Conservation (phyloP, 2,113 vertebrate species). For the Nanorana parkeri region DNA sequence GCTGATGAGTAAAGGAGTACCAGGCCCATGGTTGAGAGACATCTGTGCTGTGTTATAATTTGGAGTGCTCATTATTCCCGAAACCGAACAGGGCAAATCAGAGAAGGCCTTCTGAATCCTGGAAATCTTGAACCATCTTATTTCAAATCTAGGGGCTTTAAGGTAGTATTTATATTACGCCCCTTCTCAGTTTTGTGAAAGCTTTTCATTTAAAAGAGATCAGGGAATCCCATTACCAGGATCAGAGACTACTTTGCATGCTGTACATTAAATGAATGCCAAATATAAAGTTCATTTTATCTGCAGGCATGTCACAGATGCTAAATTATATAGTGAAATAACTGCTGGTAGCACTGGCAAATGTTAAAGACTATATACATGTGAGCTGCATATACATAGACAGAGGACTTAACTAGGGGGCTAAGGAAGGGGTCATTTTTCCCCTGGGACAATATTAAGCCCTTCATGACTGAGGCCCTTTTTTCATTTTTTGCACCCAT, state of each 20-base stretch:
- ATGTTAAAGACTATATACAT: too few relatives aligned
- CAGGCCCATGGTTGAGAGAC: not conserved
- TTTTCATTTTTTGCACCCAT: too few relatives aligned
- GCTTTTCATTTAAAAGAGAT: constrained; percentile 14
- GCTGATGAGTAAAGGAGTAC: not conserved
- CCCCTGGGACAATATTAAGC: too few relatives aligned
- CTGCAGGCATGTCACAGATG: not conserved
- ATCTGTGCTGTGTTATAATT: not conserved
- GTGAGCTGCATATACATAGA: too few relatives aligned
- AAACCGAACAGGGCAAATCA: not conserved
- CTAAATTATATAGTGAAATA: not conserved
- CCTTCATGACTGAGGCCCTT: too few relatives aligned
- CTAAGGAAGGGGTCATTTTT: too few relatives aligned
- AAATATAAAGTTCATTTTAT: not conserved
- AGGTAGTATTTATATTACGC: constrained; percentile 9
- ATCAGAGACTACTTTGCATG: not conserved
- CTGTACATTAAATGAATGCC: not conserved
- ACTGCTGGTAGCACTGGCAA: too few relatives aligned
- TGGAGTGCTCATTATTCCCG: not conserved
- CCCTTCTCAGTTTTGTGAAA: not conserved
- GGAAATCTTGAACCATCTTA: not conserved
- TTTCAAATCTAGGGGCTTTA: constrained; percentile 12
- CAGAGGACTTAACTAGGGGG: too few relatives aligned
- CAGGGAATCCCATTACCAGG: not conserved
- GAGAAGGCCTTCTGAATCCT: not conserved